Percentiles rank a stretch among this genome's conserved stretches.
phyloP scores from a whole-genome alignment of 2,888 invertebrate genomes.

The Abrostola triplasia region DNA sequence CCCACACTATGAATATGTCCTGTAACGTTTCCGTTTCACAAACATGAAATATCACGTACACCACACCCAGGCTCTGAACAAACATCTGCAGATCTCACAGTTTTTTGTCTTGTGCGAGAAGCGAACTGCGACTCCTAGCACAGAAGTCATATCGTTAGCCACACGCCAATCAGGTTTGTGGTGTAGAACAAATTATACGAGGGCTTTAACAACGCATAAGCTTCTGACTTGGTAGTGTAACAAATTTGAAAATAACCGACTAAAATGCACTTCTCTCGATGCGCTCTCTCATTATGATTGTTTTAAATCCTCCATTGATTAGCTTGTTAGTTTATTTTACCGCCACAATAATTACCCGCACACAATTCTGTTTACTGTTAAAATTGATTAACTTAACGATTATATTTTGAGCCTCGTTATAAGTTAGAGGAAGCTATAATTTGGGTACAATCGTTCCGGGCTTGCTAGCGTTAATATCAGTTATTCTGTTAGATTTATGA shows the following conservation, averaged over 20 bases:
- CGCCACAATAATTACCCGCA: conserved; percentile 33
- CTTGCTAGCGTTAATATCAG: conserved; percentile 49
- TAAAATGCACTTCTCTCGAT: conserved; percentile 19
- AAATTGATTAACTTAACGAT: conserved; percentile 51
- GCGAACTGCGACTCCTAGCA: no score
- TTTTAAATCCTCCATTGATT: conserved; percentile 29
- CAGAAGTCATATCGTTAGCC: no score
- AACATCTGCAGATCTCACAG: no score
- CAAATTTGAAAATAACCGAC: conserved; percentile 8
- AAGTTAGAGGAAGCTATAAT: conserved; percentile 50
- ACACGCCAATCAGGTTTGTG: no score
- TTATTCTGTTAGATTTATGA: conserved; percentile 55
- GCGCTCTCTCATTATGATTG: conserved; percentile 9
- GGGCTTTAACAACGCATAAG: no score
- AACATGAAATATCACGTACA: no score
- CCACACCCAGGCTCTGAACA: no score
- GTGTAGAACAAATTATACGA: no score
- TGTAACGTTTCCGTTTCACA: no score
- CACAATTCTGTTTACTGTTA: conserved; percentile 38
- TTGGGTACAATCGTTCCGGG: conserved; percentile 42
- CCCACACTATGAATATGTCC: no score
- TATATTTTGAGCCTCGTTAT: conserved; percentile 50
- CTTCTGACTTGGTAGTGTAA: neutral
- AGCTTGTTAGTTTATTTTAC: conserved; percentile 44
- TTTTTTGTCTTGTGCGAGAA: no score